Evolutionary conservation across 2,797 vertebrate genomes (phyloP), one percentile per base, ranked within the genome.

Genomic region (Phoxinus dragarum): DNA sequence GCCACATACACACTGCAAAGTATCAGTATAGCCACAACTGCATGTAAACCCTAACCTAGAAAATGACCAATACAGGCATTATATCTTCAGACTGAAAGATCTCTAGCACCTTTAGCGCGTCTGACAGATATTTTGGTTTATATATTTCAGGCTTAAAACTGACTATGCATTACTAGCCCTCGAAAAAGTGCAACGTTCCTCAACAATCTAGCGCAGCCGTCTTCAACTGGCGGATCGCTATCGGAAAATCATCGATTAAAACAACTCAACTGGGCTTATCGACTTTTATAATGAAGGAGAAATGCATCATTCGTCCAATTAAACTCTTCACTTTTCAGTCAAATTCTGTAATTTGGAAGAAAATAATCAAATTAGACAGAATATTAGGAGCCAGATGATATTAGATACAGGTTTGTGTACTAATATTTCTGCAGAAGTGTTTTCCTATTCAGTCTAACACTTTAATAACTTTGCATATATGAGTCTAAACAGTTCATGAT

Each of bases 121-220:
- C 42, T 82, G 76, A 34, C 75, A 73, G 84, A 84, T 40, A 72
- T 83, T 87, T 88, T 88, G 76, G 84, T 79, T 82, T 64, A 68
- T 19, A 59, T 42, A 66, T 73, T 84, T 69, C 44, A 36, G 31
- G n/a, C 17, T 75, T 82, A 40, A 31, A 73, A 10, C 16, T 31
- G 5, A 16, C 12, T 61, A 14, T 64, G 19, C 61, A 73, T 6
- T 47, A 64, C 61, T 82, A 82, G 52, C 81, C 67, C 81, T 88
- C 68, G n/a, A 69, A 8, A 73, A 89, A 52, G 67, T 81, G 59
- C 66, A 80, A 56, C 14, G 10, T 17, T 42, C 49, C 34, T 38
- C 54, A 73, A n/a, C 69, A 44, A 52, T 73, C n/a, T 23, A 0
- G 3, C 23, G 67, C 67, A 81, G 49, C 54, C 5, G 69, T 31